Conservation (phyloP, 2,888 invertebrate genomes). For the Pasiphila rectangulata region DNA sequence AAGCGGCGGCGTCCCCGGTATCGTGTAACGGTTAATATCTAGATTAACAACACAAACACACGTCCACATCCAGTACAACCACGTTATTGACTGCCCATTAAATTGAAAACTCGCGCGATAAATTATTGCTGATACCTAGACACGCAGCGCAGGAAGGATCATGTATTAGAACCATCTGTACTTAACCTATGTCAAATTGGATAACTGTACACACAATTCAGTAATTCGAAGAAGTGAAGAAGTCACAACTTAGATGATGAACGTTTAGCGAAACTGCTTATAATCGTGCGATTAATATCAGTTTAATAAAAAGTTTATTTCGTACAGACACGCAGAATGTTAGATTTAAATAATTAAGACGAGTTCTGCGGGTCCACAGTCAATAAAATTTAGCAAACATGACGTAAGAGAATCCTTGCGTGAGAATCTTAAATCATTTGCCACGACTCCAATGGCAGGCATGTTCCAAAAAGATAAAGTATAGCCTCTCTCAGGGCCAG, state of each 20-base stretch:
- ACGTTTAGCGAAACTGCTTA: too few relatives aligned
- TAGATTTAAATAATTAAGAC: constrained; percentile 38
- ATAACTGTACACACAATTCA: constrained; percentile 26
- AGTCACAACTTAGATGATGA: too few relatives aligned
- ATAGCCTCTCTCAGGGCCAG: constrained; percentile 19
- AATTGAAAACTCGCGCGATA: constrained; percentile 51
- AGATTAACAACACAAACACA: constrained; percentile 39
- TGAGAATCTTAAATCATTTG: constrained; percentile 45
- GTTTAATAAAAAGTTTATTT: constrained; percentile 29
- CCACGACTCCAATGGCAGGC: constrained; percentile 30
- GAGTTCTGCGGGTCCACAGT: constrained; percentile 36
- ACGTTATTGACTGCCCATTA: constrained; percentile 56
- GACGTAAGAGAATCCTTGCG: constrained; percentile 50
- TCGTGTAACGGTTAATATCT: constrained; percentile 21
- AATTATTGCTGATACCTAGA: constrained; percentile 44
- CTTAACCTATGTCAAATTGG: constrained; percentile 32
- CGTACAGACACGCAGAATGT: constrained; percentile 29
- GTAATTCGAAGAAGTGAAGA: too few relatives aligned
- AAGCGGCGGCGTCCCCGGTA: constrained; percentile 16
- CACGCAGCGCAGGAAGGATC: constrained; percentile 28
- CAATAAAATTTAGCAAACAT: constrained; percentile 37
- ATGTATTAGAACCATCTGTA: constrained; percentile 19
- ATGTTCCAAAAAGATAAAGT: constrained; percentile 29
- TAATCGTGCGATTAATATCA: too few relatives aligned
- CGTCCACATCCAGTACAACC: constrained; percentile 52